phyloP scores from a whole-genome alignment of 2,113 vertebrate species.

The Ceyx melanurus region DNA sequence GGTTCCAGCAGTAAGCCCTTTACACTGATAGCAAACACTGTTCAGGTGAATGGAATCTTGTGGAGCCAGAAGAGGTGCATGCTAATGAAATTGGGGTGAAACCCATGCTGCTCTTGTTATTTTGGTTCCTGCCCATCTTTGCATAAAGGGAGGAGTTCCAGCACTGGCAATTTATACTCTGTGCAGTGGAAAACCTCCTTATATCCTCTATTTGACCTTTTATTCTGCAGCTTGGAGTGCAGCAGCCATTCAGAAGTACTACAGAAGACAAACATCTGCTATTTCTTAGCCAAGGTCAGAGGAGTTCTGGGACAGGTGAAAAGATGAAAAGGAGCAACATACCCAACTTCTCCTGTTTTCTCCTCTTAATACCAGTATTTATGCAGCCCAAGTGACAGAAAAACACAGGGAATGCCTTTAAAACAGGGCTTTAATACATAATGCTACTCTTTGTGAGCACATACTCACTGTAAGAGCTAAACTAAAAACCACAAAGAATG shows the following conservation, averaged over 20 bases:
- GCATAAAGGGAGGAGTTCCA: not conserved
- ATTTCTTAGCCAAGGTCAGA: not conserved
- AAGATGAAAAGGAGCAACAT: not conserved
- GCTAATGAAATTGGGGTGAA: not conserved
- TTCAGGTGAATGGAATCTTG: slow-evolving; percentile 5
- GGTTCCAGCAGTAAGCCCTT: not conserved
- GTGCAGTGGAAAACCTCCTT: not conserved
- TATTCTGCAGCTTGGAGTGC: not conserved
- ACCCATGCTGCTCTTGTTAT: not conserved
- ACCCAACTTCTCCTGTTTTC: not conserved
- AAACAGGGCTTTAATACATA: not conserved
- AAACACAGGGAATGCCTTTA: not conserved
- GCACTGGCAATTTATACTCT: not conserved
- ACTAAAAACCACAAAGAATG: not conserved
- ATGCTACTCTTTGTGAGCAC: not conserved
- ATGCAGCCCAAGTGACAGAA: not conserved
- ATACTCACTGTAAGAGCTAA: not conserved
- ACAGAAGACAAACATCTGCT: not conserved
- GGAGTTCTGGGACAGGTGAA: not conserved
- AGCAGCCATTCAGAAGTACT: not conserved
- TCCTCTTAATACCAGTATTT: not conserved
- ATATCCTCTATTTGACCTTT: not conserved
- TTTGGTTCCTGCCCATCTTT: slow-evolving; percentile 1
- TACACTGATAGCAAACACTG: not conserved
- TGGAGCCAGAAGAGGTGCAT: not conserved